Conservation (phyloP, 2,113 vertebrate genomes). For the Psittacara wagleri region DNA sequence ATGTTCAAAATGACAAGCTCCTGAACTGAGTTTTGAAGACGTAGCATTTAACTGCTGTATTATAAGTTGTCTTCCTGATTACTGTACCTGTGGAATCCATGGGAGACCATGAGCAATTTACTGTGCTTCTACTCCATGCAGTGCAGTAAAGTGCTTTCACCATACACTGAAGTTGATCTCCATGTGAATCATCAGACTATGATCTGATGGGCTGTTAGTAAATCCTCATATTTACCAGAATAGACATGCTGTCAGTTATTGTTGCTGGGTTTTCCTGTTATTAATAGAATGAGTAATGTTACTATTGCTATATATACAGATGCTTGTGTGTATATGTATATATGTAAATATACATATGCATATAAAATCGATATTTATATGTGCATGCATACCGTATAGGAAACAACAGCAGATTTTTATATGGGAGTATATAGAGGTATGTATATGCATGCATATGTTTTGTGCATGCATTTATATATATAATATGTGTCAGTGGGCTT, state of each 20-base stretch:
- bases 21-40: background rate
- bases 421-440: background rate
- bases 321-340: background rate
- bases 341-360: background rate
- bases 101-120: background rate
- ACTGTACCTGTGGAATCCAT: background rate
- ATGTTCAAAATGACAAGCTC: background rate
- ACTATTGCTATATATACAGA: background rate
- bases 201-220: background rate
- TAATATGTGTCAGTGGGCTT: background rate
- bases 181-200: background rate
- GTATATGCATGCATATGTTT: background rate
- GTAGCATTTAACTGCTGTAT: background rate
- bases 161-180: background rate
- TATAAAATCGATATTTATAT: background rate
- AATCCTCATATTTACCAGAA: background rate
- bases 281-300: background rate
- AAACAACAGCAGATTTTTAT: background rate
- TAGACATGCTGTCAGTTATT: background rate
- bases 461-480: background rate
- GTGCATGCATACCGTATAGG: too few species aligned
- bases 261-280: background rate
- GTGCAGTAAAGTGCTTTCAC: background rate
- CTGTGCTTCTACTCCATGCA: background rate
- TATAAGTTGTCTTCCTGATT: background rate